These are phyloP conservation scores for Halotydeus destructor DNA, from an alignment of 1,140 invertebrate genomes.

Conservation along the genomic window DNA sequence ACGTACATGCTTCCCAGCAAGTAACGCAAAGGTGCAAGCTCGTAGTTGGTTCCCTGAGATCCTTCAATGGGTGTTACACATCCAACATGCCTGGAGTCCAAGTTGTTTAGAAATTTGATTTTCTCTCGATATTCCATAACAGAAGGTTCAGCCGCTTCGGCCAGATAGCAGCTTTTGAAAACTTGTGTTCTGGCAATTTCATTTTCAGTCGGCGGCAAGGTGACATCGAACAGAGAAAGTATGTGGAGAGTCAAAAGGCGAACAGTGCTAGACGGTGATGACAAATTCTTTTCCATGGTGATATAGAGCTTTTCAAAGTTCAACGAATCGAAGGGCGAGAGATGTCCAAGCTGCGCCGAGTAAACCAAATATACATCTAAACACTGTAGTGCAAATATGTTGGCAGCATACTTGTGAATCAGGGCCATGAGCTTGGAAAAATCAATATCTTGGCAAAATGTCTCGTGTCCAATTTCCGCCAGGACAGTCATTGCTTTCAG, in stretches of 20 bases:
- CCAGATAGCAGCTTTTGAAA: conserved; percentile 41
- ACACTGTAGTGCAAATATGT: not conserved
- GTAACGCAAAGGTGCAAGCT: conserved; percentile 40
- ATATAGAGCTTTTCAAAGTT: conserved; percentile 3
- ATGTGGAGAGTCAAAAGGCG: conserved; percentile 44
- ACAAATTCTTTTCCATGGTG: conserved; percentile 9
- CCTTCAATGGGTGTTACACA: conserved; percentile 17
- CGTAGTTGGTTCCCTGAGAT: conserved; percentile 1
- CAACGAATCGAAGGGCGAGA: no score
- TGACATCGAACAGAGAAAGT: conserved; percentile 40
- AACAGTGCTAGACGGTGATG: conserved; percentile 25
- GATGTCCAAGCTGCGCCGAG: no score
- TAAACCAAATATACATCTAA: not conserved
- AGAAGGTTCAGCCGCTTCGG: conserved; percentile 39
- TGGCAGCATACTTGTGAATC: not conserved
- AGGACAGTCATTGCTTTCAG: no score
- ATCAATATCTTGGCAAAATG: no score
- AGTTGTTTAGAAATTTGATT: conserved; percentile 43
- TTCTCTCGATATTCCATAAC: conserved; percentile 56
- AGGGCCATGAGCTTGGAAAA: not conserved
- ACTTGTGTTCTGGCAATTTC: conserved; percentile 21
- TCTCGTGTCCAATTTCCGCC: no score
- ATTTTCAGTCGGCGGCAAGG: conserved; percentile 20
- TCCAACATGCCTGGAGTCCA: conserved; percentile 30
- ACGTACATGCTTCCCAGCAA: conserved; percentile 57